Evolutionary conservation across 2,888 invertebrate species (phyloP).

Genomic region (Mesoligia furuncula): DNA sequence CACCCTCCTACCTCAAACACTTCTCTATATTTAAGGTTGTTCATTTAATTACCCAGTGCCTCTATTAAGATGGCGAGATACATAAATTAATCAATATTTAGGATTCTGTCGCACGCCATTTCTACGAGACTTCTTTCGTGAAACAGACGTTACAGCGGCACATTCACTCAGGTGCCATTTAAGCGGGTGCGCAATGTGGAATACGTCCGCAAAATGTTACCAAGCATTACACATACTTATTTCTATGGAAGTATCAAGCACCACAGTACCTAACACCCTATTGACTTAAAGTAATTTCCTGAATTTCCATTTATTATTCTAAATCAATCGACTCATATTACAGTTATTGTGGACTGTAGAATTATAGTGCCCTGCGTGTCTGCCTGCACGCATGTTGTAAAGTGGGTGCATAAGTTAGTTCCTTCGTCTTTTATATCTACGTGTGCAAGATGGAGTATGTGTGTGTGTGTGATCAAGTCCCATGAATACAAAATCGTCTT

Average conservation of each 20-base stretch:
- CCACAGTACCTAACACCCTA: constrained; percentile 15
- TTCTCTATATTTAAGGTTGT: too few species aligned
- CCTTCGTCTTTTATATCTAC: neutral
- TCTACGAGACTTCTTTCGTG: too few species aligned
- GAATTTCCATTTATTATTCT: constrained; percentile 43
- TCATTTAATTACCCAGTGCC: too few species aligned
- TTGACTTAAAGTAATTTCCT: constrained; percentile 12
- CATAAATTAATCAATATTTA: too few species aligned
- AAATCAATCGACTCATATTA: constrained; percentile 47
- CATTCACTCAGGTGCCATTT: too few species aligned
- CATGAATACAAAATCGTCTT: constrained; percentile 31
- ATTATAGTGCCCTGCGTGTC: constrained; percentile 52
- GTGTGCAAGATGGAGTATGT: neutral
- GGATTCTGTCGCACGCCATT: too few species aligned
- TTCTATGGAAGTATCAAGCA: neutral
- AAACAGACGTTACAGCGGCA: too few species aligned
- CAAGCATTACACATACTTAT: too few species aligned
- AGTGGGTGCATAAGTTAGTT: constrained; percentile 61
- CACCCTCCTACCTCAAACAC: too few species aligned
- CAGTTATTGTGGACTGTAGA: constrained; percentile 47
- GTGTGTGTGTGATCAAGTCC: constrained; percentile 12
- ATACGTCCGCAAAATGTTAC: too few species aligned
- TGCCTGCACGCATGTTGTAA: constrained; percentile 49
- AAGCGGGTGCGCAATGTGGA: too few species aligned
- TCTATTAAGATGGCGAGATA: too few species aligned